Base-by-base conservation (phyloP, 1,140 invertebrate genomes). In the Cotesia typhae region DNA sequence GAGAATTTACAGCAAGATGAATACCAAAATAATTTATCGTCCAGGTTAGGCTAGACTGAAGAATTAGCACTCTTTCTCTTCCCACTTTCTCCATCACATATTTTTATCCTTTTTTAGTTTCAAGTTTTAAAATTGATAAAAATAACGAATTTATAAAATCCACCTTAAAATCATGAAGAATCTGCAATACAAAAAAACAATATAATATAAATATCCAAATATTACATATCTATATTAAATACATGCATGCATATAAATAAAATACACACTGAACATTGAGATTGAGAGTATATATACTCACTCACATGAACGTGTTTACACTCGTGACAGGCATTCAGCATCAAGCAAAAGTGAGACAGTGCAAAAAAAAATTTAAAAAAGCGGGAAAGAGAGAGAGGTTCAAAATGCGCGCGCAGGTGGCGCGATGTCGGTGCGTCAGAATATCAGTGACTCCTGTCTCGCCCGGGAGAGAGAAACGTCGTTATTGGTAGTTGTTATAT, bases 391-490 rank as follows among this genome's bases (percentile, higher is more conserved):
- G 65, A 67, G 51, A 47, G 52, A 20, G n/a, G 53, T 47, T 20
- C 7, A 55, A 71, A 61, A 72, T 85, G 83, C 84, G 84, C 81
- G 83, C 84, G 84, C 84, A 85, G 81, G 83, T 84, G 84, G 84
- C 82, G 84, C 83, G 83, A 84, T 84, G 77, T 83, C 76, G 79
- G 80, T 83, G 82, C 83, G 83, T 83, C 84, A 84, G 82, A 82
- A 79, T 80, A 41, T 37, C 78, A 75, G 74, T 78, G 77, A 73
- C 66, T 75, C 61, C 64, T 70, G 72, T 74, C 70, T 76, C 67
- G 75, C 75, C 75, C 75, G 75, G 75, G 75, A 72, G 72, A 76
- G 66, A 51, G 63, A 38, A 65, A 65, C 63, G 63, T 37, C 17
- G 53, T 57, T 7, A 1, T 47, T 7, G 41, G 10, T 10, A 10